Percentiles rank a stretch among this genome's conserved stretches.
Conservation (phyloP, 2,888 invertebrate species). For the Diploptera punctata region DNA sequence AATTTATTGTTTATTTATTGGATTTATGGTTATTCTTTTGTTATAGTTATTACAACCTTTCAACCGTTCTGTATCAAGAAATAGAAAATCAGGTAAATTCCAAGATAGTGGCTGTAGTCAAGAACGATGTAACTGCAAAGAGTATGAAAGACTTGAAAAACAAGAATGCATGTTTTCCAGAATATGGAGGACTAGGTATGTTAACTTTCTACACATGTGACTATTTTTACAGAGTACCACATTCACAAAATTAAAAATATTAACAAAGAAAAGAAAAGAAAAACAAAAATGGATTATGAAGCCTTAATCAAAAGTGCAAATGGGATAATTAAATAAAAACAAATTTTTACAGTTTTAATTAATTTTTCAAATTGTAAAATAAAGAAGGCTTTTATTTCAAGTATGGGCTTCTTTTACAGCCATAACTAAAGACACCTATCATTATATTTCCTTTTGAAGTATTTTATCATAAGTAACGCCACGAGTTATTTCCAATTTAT, state of each 20-base stretch:
- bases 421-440: no score
- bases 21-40: slow-evolving; percentile 32
- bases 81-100: slow-evolving; percentile 58
- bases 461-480: no score
- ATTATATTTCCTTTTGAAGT: no score
- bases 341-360: background rate
- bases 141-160: slow-evolving; percentile 62
- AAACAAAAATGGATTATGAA: no score
- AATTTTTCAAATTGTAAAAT: background rate
- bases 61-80: slow-evolving; percentile 65
- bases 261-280: no score
- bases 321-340: no score
- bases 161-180: slow-evolving; percentile 69
- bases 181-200: slow-evolving; percentile 69
- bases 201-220: background rate
- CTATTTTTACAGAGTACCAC: no score
- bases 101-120: slow-evolving; percentile 63
- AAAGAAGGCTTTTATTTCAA: background rate
- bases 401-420: background rate
- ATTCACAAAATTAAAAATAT: no score
- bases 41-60: slow-evolving; percentile 62
- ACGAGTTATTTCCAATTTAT: no score
- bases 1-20: background rate
- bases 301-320: no score
- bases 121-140: slow-evolving; percentile 49